Base-by-base conservation (phyloP, 2,888 invertebrate species). In the Tetanocera ferruginea region DNA sequence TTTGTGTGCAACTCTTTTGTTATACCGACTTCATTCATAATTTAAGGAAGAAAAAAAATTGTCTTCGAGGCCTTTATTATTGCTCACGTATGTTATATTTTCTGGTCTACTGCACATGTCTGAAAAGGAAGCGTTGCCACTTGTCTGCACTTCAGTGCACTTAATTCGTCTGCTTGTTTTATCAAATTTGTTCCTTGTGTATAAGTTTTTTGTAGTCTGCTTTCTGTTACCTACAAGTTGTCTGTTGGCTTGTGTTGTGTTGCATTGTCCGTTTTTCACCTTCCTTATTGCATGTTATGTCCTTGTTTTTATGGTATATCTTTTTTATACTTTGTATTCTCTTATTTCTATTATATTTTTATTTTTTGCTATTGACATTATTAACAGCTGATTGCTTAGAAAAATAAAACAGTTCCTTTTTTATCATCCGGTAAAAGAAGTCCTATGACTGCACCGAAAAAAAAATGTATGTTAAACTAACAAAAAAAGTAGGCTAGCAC, bases 21-120 rank as follows among this genome's bases (percentile, higher is more conserved):
- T 31, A 51, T n/a, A 28, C 52, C n/a, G n/a, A 28, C 37, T 73
- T 73, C 73, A 73, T 73, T 73, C 73, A 62, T 73, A 43, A 25
- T 25, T 49, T 17, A 31, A 43, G 3, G 14, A 4, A 43, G 14
- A 43, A 43, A 43, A 43, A 9, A 23, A 28, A 28, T 19, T 60
- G 34, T 62, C 37, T 49, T 60, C 51, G 11, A 19, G 23, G 3
- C 28, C 62, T 25, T 52, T 31, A 17, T 52, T 31, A 17, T 8
- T 70, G 37, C 34, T 51, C 17, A 17, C 25, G 52, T 55, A 17
- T 71, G 28, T 1, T 64, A 34, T 19, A 55, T 31, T 71, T 34
- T 71, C 14, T 14, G n/a, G 23, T 64, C 19, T 52, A n/a, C 52
- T 52, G 23, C 5, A 28, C 73, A 23, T 62, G 60, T 62, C 73